Evolutionary conservation across 2,797 vertebrate genomes (phyloP), one percentile per base, ranked within the genome.

Genomic region (Sandelia bainsii): DNA sequence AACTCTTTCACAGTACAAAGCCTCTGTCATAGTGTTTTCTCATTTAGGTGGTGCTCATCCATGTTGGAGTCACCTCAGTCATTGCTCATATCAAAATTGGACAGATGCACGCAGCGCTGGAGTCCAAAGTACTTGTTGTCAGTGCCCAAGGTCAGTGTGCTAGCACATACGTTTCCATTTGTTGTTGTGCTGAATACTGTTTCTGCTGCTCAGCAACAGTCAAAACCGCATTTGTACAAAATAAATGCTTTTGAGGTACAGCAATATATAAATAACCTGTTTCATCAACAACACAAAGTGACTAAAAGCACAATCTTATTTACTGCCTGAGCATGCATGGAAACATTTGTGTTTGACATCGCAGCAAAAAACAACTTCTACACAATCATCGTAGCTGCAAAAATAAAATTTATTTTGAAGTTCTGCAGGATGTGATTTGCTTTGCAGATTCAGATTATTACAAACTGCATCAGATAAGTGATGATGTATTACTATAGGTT

Each of bases 21-120:
- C 42, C 29, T 14, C 27, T 45, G 1, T 51, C 20, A 3, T 32
- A 37, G 9, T 75, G 32, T 74, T 44, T 42, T 78, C 53, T 39
- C 12, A 9, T 74, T 49, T 40, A 95, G 94, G 93, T 95, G 75
- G 93, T 95, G 49, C 79, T 95, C 73, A 81, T 94, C 53, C 94
- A 95, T 39, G 57, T 93, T 16, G 94, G 94, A 58, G 85, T 95
- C 62, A 95, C 94, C 16, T 95, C 93, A 6, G 81, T 95, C 14
- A 94, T 95, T 62, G 94, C 95, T 60, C 94, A 95, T 71, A 88
- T 96, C 62, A 95, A 94, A 89, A 84, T 94, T 34, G 94, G 94
- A 37, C 89, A 90, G 52, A 94, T 94, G 91, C 94, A 95, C 1
- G 94, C 93, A 29, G 94, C 94, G 0, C 76, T 95, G 74, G 94